Conservation (phyloP, 2,113 vertebrate species). For the Cisticola juncidis region DNA sequence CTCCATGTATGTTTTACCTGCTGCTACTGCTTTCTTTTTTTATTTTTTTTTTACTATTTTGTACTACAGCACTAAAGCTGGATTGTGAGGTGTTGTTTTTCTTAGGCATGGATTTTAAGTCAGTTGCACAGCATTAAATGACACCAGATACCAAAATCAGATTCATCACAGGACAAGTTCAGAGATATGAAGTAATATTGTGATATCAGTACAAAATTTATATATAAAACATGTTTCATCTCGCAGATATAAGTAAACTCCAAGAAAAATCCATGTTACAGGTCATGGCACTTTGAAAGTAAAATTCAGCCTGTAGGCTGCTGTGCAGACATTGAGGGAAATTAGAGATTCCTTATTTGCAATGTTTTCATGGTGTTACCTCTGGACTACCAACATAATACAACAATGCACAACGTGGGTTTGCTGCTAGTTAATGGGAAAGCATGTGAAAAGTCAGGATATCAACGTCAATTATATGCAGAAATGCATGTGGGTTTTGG, state of each 20-base stretch:
- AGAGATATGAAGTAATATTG: neutral
- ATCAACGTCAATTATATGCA: neutral
- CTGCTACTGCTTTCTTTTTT: neutral
- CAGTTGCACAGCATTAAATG: neutral
- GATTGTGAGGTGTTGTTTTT: neutral
- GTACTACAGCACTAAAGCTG: neutral
- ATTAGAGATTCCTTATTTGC: neutral
- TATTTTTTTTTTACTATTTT: fast-evolving
- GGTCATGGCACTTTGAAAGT: neutral
- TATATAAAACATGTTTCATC: neutral
- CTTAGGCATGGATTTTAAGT: neutral
- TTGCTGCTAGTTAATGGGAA: neutral
- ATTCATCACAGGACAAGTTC: neutral
- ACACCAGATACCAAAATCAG: neutral
- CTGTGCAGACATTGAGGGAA: neutral
- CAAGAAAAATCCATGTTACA: neutral
- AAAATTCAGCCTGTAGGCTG: neutral
- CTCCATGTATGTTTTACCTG: neutral
- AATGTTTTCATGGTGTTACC: neutral
- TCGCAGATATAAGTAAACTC: neutral
- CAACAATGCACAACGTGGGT: neutral
- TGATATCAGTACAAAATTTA: neutral
- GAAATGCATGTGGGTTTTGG: neutral
- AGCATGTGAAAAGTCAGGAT: neutral
- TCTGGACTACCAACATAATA: neutral